phyloP scores from a whole-genome alignment of 2,113 vertebrate species.

The Rhabdornis inornatus region DNA sequence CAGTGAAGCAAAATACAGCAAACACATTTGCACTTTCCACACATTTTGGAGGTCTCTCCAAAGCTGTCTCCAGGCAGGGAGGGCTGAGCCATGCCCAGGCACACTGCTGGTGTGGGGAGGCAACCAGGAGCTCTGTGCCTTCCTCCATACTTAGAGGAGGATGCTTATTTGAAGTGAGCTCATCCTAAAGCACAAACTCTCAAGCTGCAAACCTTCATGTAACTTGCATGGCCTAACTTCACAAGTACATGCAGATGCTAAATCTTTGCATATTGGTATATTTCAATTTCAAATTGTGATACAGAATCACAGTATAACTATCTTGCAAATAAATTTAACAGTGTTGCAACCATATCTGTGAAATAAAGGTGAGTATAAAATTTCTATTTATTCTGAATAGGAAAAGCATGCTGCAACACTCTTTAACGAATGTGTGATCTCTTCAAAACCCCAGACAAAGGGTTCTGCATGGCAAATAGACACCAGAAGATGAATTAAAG shows the following conservation, averaged over 20 bases:
- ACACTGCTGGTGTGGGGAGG: accelerated
- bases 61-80: neutral
- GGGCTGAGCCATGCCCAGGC: neutral
- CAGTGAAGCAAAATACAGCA: neutral
- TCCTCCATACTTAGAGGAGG: neutral
- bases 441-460: neutral
- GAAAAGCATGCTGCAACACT: neutral
- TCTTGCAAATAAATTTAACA: neutral
- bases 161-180: neutral
- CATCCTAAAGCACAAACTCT: accelerated
- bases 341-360: neutral
- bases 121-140: neutral
- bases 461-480: neutral
- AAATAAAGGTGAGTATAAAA: neutral
- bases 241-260: neutral
- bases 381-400: neutral
- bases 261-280: neutral
- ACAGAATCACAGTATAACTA: neutral
- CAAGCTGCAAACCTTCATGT: neutral
- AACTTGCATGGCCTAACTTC: neutral
- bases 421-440: neutral
- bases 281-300: neutral
- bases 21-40: neutral
- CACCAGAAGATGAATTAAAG: neutral
- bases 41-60: neutral